These are phyloP conservation scores for Heteromormyrus szaboi DNA, from an alignment of 2,797 vertebrate species.

Conservation along the genomic window DNA sequence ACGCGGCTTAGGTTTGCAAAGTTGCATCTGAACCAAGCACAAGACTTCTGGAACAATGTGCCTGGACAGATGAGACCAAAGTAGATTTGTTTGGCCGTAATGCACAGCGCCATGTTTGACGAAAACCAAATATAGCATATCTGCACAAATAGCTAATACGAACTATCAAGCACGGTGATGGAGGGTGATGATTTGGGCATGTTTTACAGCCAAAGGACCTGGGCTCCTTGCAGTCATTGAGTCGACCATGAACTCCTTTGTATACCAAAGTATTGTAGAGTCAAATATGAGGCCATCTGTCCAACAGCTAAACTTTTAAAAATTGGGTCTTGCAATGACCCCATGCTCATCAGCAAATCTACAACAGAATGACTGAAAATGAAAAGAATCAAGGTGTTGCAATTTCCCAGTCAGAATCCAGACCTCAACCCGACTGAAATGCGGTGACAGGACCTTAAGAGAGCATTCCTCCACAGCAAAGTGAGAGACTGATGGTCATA, in stretches of 20 bases:
- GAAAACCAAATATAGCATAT: background rate
- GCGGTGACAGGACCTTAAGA: background rate
- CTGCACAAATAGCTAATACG: background rate
- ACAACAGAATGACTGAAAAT: background rate
- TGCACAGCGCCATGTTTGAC: background rate
- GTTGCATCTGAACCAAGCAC: background rate
- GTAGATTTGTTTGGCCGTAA: background rate
- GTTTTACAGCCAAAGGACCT: background rate
- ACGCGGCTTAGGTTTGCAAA: background rate
- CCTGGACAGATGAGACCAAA: background rate
- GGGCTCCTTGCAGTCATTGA: background rate
- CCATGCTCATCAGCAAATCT: background rate
- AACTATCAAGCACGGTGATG: background rate
- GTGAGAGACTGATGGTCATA: background rate
- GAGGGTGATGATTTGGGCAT: background rate
- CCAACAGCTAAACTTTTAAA: background rate
- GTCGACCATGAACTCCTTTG: background rate
- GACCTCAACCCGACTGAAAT: background rate
- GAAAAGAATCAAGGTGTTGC: background rate
- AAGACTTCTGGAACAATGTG: background rate
- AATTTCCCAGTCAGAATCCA: background rate
- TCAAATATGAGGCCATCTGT: background rate
- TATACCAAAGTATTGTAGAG: background rate
- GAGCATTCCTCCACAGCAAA: background rate
- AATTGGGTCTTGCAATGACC: background rate